Percentiles rank a stretch among this genome's conserved stretches.
phyloP scores from a whole-genome alignment of 1,140 invertebrate species.

The Diploscapter pachys region DNA sequence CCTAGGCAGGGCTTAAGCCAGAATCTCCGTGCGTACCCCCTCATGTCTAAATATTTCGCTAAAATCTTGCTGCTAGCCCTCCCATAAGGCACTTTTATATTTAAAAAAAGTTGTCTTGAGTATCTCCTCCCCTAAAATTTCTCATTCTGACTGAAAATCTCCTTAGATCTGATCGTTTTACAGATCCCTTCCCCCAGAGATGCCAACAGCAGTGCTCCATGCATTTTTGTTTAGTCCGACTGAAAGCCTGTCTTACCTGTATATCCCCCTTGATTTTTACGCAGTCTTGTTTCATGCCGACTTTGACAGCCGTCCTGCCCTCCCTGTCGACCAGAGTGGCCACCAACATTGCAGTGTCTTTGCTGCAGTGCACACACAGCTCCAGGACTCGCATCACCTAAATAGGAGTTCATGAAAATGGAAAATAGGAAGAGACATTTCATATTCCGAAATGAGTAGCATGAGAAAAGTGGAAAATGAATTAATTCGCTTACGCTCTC shows the following conservation, averaged over 20 bases:
- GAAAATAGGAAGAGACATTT: background rate
- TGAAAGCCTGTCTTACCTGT: slow-evolving; percentile 31
- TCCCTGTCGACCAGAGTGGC: slow-evolving; percentile 57
- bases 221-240: no score
- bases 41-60: no score
- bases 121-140: no score
- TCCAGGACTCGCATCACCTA: slow-evolving; percentile 52
- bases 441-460: background rate
- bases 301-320: slow-evolving; percentile 46
- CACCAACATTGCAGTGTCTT: slow-evolving; percentile 49
- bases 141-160: no score
- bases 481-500: slow-evolving; percentile 40
- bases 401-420: slow-evolving; percentile 15
- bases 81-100: no score
- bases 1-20: no score
- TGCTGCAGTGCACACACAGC: slow-evolving; percentile 41
- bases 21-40: no score
- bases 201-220: no score
- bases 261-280: slow-evolving; percentile 42
- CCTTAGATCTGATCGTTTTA: no score
- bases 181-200: no score
- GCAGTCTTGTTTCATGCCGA: slow-evolving; percentile 43
- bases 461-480: background rate
- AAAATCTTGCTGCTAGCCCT: no score
- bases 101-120: no score